Percentiles rank a stretch among this genome's conserved stretches.
These are phyloP conservation scores for Melanargia galathea DNA, from an alignment of 2,888 invertebrate species.

Conservation along the genomic window DNA sequence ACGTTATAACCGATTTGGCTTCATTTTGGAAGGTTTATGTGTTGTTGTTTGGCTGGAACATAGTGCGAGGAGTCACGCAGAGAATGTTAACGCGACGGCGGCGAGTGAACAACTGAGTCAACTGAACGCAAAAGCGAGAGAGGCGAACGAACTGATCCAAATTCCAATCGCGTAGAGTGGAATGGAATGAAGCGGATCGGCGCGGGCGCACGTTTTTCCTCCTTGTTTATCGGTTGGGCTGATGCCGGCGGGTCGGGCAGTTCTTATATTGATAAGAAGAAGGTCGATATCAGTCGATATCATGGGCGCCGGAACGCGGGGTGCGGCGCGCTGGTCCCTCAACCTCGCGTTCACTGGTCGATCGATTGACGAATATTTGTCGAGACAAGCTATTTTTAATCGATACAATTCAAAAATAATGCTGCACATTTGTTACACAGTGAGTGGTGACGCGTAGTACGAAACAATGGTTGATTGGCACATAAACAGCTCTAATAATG, in stretches of 20 bases:
- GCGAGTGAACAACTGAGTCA: constrained; percentile 76
- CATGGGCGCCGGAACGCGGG: constrained; percentile 50
- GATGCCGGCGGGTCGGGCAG: constrained; percentile 54
- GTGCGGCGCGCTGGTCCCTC: constrained; percentile 49
- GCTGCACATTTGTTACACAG: constrained; percentile 64
- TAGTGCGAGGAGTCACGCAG: constrained; percentile 69
- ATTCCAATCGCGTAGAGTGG: constrained; percentile 63
- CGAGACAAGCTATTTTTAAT: constrained; percentile 75
- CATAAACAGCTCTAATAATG: constrained; percentile 30
- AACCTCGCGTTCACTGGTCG: constrained; percentile 47
- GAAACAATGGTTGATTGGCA: constrained; percentile 49
- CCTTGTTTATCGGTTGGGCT: constrained; percentile 70
- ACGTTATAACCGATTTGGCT: constrained; percentile 81
- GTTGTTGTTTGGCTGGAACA: constrained; percentile 79
- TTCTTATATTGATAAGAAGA: constrained; percentile 73
- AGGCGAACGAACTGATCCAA: constrained; percentile 71
- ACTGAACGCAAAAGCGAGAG: constrained; percentile 62
- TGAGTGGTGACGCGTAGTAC: constrained; percentile 55
- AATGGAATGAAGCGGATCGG: constrained; percentile 72
- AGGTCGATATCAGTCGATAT: no score
- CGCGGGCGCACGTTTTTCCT: constrained; percentile 81
- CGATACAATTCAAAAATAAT: constrained; percentile 65
- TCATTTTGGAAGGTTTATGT: constrained; percentile 81
- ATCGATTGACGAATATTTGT: constrained; percentile 54
- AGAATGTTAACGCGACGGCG: constrained; percentile 70